Evolutionary conservation across 2,888 invertebrate genomes (phyloP).

Genomic region (Drosophila koepferae): DNA sequence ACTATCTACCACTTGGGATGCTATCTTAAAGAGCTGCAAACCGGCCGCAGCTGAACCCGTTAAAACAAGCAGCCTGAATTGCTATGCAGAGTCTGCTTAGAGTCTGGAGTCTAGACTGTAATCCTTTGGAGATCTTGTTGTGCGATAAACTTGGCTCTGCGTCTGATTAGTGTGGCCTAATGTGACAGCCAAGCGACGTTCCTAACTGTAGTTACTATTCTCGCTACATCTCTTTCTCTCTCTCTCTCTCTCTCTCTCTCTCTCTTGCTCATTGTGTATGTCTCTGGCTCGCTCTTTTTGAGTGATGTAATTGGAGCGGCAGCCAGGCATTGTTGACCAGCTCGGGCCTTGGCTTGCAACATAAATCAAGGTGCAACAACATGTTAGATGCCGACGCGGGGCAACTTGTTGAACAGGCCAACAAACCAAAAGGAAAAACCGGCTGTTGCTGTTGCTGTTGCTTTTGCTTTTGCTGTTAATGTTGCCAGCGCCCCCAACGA

Average conservation of each 20-base stretch:
- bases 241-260: background rate
- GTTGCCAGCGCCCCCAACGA: slow-evolving; percentile 15
- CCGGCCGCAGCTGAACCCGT: slow-evolving; percentile 61
- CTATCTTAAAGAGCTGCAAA: slow-evolving; percentile 54
- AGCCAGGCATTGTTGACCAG: slow-evolving; percentile 51
- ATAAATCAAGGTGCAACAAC: slow-evolving; percentile 64
- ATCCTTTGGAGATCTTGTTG: slow-evolving; percentile 74
- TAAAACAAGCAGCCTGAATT: slow-evolving; percentile 47
- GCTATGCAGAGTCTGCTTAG: slow-evolving; percentile 17
- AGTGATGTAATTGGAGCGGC: slow-evolving; percentile 76
- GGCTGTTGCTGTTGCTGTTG: slow-evolving; percentile 15
- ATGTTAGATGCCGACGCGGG: slow-evolving; percentile 54
- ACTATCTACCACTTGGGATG: slow-evolving; percentile 16
- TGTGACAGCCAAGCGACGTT: slow-evolving; percentile 75
- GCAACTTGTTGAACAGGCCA: slow-evolving; percentile 59
- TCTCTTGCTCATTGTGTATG: background rate
- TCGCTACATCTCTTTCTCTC: background rate
- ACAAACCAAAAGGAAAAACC: slow-evolving; percentile 36
- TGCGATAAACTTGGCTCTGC: slow-evolving; percentile 70
- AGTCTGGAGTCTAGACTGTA: slow-evolving; percentile 68
- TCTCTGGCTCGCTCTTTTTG: slow-evolving; percentile 41
- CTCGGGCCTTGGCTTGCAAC: slow-evolving; percentile 21
- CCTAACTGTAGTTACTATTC: slow-evolving; percentile 52
- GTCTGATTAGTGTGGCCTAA: slow-evolving; percentile 76
- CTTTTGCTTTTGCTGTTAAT: background rate